phyloP scores from a whole-genome alignment of 2,113 vertebrate genomes.

The Gymnorhina tibicen region DNA sequence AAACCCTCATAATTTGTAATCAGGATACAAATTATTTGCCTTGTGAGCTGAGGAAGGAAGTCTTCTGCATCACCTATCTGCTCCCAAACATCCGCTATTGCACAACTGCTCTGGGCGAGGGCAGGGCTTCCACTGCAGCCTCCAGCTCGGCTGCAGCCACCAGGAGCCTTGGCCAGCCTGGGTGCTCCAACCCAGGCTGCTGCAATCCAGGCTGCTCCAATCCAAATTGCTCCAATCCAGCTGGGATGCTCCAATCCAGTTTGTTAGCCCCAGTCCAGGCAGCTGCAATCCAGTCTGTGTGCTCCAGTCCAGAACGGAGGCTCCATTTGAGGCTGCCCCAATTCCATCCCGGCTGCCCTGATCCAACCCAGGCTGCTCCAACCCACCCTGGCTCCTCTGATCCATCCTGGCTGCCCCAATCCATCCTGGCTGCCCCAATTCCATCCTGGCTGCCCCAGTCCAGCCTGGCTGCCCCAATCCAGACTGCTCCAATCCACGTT shows the following conservation, averaged over 20 bases:
- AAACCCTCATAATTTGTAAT: conserved; percentile 53
- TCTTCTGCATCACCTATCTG: conserved; percentile 50
- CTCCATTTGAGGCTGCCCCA: neutral
- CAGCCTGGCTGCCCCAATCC: neutral
- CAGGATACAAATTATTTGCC: conserved; percentile 60
- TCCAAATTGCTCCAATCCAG: neutral
- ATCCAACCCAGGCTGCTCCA: neutral
- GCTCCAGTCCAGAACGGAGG: too few species aligned
- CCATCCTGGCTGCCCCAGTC: neutral
- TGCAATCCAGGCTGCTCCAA: neutral
- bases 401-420: neutral
- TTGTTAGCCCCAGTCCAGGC: neutral
- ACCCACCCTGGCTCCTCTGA: neutral
- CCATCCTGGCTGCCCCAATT: too few species aligned
- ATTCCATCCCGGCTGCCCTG: neutral
- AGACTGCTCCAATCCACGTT: too few species aligned
- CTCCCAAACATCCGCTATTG: conserved; percentile 51
- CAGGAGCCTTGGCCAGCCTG: neutral
- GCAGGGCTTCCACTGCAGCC: neutral
- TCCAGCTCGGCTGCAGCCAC: neutral
- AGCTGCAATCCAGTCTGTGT: neutral
- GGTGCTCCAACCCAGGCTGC: neutral
- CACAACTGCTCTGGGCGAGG: neutral
- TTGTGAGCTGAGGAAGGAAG: conserved; percentile 58
- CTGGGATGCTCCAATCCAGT: neutral